These are phyloP conservation scores for Styela clava DNA, from an alignment of 23 tunicate genomes.

Conservation along the genomic window DNA sequence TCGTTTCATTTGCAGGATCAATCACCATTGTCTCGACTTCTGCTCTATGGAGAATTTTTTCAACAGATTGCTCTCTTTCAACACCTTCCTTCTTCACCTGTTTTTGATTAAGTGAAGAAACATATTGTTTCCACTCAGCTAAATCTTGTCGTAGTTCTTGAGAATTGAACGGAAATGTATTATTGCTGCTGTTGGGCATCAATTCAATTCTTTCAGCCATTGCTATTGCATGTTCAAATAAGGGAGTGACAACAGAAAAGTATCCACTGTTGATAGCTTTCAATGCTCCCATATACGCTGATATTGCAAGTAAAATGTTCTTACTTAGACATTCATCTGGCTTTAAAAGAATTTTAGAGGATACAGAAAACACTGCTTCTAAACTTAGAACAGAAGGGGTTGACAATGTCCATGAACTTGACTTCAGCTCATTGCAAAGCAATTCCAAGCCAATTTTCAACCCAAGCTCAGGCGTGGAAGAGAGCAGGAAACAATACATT, in stretches of 20 bases:
- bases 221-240: slow-evolving; percentile 55
- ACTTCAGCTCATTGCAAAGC: neutral
- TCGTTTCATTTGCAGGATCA: slow-evolving; percentile 8
- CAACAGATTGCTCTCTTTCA: too few relatives aligned
- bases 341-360: slow-evolving; percentile 38
- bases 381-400: slow-evolving; percentile 31
- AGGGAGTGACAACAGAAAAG: slow-evolving; percentile 41
- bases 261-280: slow-evolving; percentile 43
- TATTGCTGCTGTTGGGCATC: neutral
- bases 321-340: slow-evolving; percentile 26
- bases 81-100: neutral
- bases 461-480: slow-evolving; percentile 40
- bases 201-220: slow-evolving; percentile 26
- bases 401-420: slow-evolving; percentile 38
- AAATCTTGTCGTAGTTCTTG: neutral
- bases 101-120: neutral
- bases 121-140: neutral
- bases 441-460: slow-evolving; percentile 44
- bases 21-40: neutral
- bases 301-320: slow-evolving; percentile 53
- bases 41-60: neutral
- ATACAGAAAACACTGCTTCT: slow-evolving; percentile 32
- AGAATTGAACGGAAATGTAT: neutral
- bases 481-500: slow-evolving; percentile 35
- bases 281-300: slow-evolving; percentile 73